Evolutionary conservation across 2,797 vertebrate species (phyloP).

Genomic region (Gambusia yucatana): DNA sequence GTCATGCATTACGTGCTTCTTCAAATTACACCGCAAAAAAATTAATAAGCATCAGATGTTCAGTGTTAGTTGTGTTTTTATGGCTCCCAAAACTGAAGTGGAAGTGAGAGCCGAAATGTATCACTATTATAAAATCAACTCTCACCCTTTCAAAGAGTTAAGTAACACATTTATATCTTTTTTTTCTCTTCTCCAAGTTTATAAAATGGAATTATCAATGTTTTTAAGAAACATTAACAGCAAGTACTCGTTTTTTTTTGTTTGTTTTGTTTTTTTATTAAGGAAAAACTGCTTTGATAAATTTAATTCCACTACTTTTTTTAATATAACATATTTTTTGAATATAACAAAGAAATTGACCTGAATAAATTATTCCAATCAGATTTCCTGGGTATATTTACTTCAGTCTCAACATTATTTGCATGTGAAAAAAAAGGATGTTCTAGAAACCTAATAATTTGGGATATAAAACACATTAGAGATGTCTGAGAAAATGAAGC

Average conservation of each 20-base stretch:
- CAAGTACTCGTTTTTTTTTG: background rate
- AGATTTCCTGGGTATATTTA: background rate
- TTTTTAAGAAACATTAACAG: background rate
- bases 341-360: background rate
- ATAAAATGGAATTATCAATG: background rate
- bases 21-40: background rate
- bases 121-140: background rate
- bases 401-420: background rate
- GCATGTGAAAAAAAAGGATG: background rate
- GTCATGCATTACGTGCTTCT: background rate
- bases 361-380: background rate
- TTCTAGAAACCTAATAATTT: background rate
- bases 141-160: background rate
- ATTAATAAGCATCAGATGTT: background rate
- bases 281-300: too few relatives aligned
- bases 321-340: too few relatives aligned
- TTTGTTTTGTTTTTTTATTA: background rate
- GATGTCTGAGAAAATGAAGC: background rate
- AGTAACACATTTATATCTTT: background rate
- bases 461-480: background rate
- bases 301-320: background rate
- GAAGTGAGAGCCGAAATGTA: background rate
- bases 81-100: background rate
- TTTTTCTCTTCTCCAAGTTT: background rate
- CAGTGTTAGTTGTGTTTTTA: background rate